Evolutionary conservation across 1,140 invertebrate genomes (phyloP).

Genomic region (Antheraea pernyi): DNA sequence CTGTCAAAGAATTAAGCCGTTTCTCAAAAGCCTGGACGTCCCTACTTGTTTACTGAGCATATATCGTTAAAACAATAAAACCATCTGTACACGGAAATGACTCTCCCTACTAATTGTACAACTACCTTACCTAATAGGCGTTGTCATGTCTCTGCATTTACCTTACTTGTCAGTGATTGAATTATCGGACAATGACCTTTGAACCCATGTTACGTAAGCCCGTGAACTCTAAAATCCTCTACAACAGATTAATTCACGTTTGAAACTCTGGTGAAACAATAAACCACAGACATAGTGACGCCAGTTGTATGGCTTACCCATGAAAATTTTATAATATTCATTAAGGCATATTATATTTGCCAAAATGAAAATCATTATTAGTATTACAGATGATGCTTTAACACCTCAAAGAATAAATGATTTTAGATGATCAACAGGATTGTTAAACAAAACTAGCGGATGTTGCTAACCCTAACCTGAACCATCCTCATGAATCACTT

Average conservation of each 20-base stretch:
- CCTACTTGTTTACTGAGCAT: too few relatives aligned
- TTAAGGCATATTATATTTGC: neutral
- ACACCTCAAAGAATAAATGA: too few relatives aligned
- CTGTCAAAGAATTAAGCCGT: too few relatives aligned
- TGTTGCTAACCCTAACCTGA: too few relatives aligned
- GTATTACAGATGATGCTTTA: too few relatives aligned
- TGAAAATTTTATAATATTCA: neutral
- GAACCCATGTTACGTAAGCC: constrained; percentile 12
- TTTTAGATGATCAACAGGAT: too few relatives aligned
- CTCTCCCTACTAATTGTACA: neutral
- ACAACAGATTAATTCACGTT: neutral
- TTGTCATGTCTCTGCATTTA: constrained; percentile 6
- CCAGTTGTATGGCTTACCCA: neutral
- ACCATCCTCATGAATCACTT: too few relatives aligned
- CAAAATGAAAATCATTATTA: too few relatives aligned
- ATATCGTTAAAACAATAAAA: too few relatives aligned
- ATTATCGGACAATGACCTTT: constrained; percentile 33
- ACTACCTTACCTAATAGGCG: neutral
- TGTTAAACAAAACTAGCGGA: too few relatives aligned
- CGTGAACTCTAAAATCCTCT: neutral
- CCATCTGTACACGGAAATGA: neutral
- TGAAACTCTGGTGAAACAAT: neutral
- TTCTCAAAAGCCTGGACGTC: too few relatives aligned
- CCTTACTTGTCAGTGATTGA: constrained; percentile 23
- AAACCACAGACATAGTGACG: too few relatives aligned